Evolutionary conservation across 2,888 invertebrate genomes (phyloP), one percentile per base, ranked within the genome.

Genomic region (Lithosia quadra): DNA sequence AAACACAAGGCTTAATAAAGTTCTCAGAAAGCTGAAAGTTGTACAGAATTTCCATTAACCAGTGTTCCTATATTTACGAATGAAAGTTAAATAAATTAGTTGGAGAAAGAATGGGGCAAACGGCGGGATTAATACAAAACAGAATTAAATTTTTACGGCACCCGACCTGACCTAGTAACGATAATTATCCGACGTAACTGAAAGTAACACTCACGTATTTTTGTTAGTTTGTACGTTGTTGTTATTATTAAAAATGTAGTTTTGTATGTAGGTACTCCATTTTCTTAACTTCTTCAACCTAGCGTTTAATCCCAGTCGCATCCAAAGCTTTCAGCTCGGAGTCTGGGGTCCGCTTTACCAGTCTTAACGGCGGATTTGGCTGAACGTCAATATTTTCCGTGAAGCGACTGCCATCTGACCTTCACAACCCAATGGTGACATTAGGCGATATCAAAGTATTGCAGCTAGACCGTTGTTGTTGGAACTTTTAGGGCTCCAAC

Each of bases 161-260:
- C 55, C 53, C 63, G 72, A 69, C 72, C 69, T 68, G 70, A 78
- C 79, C 79, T 58, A 80, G 69, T 60, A 64, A 71, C 63, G 56
- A 74, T 78, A 79, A 78, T 80, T 76, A 80, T 63, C 66, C 7
- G 49, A 28, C 63, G 49, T 18, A 18, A 33, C 4, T 33, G 3
- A 5, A 33, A 5, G 10, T 65, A 64, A 77, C 71, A 49, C 21
- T 62, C 65, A 67, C 61, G 33, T n/a, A n/a, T 13, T 33, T 43
- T 53, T 63, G 49, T 36, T 43, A 33, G 56, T 67, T n/a, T 15
- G 18, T 15, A 59, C 21, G 21, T 34, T 59, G 39, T 28, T 55
- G 21, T 34, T 59, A 55, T 28, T 55, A 21, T 13, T 53, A 63
- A 55, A 33, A 34, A 63, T n/a, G n/a, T n/a, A n/a, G n/a, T n/a